phyloP scores from a whole-genome alignment of 2,113 vertebrate genomes.

The Canis aureus region DNA sequence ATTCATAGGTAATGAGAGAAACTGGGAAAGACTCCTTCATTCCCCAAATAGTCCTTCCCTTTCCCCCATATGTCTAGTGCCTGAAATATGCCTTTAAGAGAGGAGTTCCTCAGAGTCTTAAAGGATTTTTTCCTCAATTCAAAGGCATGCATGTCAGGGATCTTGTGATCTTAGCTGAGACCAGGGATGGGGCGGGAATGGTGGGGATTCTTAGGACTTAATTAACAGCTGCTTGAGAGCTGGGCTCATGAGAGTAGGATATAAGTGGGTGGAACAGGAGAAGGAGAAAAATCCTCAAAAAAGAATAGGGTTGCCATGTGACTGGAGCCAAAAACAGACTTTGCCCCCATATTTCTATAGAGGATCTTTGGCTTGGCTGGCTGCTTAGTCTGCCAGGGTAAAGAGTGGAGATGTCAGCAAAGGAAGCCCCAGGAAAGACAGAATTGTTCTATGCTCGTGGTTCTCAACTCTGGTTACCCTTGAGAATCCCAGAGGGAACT shows the following conservation, averaged over 20 bases:
- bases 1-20: background rate
- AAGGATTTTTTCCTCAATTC: background rate
- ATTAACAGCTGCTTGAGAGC: background rate
- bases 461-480: background rate
- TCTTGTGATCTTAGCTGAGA: slow-evolving; percentile 8
- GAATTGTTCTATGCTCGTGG: background rate
- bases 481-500: background rate
- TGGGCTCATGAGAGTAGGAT: background rate
- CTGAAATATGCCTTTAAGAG: background rate
- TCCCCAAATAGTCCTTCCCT: background rate
- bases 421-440: background rate
- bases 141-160: background rate
- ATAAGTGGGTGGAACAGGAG: background rate
- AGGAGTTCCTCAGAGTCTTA: background rate
- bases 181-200: background rate
- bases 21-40: background rate
- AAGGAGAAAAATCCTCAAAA: background rate
- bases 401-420: background rate
- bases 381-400: background rate
- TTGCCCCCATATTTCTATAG: background rate
- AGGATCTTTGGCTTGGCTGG: slow-evolving; percentile 15
- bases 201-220: background rate
- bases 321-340: background rate
- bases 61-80: background rate
- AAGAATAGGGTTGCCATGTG: background rate